These are phyloP conservation scores for Pomatostomus ruficeps DNA, from an alignment of 2,113 vertebrate genomes.

Conservation along the genomic window DNA sequence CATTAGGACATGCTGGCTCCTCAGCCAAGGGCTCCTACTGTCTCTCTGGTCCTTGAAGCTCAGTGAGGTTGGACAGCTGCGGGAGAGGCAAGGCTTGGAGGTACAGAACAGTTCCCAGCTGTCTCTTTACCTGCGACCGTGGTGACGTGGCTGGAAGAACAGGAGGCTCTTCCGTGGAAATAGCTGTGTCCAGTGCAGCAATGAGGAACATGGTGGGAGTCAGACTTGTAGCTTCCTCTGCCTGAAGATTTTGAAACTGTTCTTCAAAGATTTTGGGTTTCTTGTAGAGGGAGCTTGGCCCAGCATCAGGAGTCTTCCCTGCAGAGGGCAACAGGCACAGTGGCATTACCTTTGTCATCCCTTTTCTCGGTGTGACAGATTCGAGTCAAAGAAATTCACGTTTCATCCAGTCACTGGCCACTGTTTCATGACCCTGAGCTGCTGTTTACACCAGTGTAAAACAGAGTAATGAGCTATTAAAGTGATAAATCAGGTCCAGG, in stretches of 20 bases:
- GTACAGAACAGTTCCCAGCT: background rate
- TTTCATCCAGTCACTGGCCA: background rate
- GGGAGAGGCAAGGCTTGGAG: background rate
- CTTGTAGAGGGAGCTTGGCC: conserved; percentile 79
- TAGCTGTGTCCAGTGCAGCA: conserved; percentile 73
- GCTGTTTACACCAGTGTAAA: background rate
- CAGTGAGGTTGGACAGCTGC: background rate
- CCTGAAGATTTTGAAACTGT: conserved; percentile 10
- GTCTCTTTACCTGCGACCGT: conserved; percentile 79
- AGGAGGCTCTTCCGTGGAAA: conserved; percentile 81
- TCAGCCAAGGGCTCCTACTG: background rate
- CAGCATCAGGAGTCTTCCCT: conserved; percentile 74
- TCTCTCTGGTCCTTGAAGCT: background rate
- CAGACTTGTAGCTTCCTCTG: conserved; percentile 63
- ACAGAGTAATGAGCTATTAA: background rate
- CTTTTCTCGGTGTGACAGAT: background rate
- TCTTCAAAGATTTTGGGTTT: conserved; percentile 59
- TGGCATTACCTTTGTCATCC: background rate
- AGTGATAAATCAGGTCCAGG: background rate
- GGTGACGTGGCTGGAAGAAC: conserved; percentile 80
- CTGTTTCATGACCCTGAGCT: background rate
- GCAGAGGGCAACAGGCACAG: background rate
- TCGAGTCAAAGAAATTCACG: background rate
- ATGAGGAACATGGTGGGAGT: conserved; percentile 42
- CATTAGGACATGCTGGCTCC: background rate